Percentiles rank a stretch among this genome's conserved stretches.
Conservation (phyloP, 2,797 vertebrate genomes). For the Dendrocincla tyrannina region DNA sequence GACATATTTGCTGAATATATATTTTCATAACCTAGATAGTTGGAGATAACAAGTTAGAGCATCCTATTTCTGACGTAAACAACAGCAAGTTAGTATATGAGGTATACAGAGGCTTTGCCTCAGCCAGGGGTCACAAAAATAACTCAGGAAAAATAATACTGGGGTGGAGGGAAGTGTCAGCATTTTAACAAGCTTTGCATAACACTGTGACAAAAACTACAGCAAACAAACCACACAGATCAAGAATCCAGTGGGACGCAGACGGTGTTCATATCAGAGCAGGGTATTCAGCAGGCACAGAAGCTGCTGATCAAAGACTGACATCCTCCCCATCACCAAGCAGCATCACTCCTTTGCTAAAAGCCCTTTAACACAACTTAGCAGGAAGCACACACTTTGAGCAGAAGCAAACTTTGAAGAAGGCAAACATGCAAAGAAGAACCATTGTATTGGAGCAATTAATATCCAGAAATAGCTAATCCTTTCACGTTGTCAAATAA, state of each 20-base stretch:
- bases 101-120: neutral
- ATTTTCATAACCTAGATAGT: conserved; percentile 8
- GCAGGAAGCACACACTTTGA: neutral
- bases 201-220: conserved; percentile 9
- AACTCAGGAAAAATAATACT: neutral
- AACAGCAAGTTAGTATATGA: neutral
- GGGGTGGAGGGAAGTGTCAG: neutral
- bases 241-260: neutral
- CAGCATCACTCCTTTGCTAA: accelerated
- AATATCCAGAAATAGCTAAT: neutral
- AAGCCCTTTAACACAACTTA: neutral
- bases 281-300: neutral
- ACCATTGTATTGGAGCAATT: neutral
- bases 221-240: conserved; percentile 23
- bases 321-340: neutral
- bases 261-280: neutral
- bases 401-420: neutral
- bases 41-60: neutral
- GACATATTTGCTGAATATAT: neutral
- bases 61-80: conserved; percentile 17
- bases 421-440: neutral
- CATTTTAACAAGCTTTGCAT: conserved; percentile 50
- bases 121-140: conserved; percentile 37
- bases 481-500: neutral
- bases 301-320: conserved; percentile 32